phyloP scores from a whole-genome alignment of 2,797 vertebrate genomes.

The Graptemys geographica region DNA sequence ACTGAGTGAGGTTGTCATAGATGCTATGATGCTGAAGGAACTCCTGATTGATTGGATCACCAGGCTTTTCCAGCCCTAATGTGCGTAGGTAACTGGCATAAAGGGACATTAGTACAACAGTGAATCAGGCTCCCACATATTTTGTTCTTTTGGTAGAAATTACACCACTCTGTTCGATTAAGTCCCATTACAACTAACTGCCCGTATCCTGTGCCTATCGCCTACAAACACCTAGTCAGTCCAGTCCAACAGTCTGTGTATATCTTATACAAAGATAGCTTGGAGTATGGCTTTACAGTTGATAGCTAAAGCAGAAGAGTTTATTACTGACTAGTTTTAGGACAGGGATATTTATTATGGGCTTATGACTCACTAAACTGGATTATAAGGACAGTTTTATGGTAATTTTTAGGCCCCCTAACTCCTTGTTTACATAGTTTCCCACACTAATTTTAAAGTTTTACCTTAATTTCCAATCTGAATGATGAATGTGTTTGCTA shows the following conservation, averaged over 20 bases:
- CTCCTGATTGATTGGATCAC: fast-evolving
- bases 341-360: neutral
- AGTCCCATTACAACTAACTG: neutral
- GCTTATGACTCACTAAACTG: neutral
- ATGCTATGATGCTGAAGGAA: neutral
- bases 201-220: neutral
- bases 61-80: neutral
- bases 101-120: neutral
- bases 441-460: neutral
- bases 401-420: neutral
- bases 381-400: neutral
- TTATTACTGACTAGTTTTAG: neutral
- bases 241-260: neutral
- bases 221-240: neutral
- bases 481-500: neutral
- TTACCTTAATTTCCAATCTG: neutral
- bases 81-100: neutral
- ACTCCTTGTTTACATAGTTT: neutral
- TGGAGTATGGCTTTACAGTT: neutral
- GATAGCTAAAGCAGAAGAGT: neutral
- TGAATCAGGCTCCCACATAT: neutral
- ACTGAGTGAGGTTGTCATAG: neutral
- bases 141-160: neutral
- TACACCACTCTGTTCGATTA: neutral
- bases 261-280: neutral